Evolutionary conservation across 2,888 invertebrate species (phyloP).

Genomic region (Latrodectus elegans): DNA sequence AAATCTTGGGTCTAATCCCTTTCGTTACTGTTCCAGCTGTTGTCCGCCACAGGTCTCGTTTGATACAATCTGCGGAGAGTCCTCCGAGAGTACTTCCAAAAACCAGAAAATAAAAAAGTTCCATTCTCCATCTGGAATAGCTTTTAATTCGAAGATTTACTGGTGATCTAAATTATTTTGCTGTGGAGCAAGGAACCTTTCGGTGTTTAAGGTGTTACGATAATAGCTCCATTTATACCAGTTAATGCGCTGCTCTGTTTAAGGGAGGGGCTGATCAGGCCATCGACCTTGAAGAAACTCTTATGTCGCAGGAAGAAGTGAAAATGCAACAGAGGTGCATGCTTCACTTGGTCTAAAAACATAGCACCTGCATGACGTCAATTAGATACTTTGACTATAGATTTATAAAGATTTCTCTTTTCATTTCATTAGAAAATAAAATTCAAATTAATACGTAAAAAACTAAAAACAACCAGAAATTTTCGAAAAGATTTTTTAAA

Average conservation of each 20-base stretch:
- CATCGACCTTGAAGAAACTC: constrained; percentile 65
- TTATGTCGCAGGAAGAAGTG: constrained; percentile 39
- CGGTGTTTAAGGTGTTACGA: constrained; percentile 54
- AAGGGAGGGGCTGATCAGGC: constrained; percentile 54
- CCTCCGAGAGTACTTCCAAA: too few species aligned
- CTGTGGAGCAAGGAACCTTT: constrained; percentile 43
- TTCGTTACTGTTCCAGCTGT: too few species aligned
- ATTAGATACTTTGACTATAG: background rate
- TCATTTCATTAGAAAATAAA: too few species aligned
- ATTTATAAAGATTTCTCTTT: too few species aligned
- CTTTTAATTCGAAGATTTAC: too few species aligned
- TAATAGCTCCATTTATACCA: constrained; percentile 65
- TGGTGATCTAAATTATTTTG: constrained; percentile 32
- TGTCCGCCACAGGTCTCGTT: background rate
- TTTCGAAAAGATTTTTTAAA: too few species aligned
- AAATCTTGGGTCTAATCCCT: too few species aligned
- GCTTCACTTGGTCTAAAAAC: constrained; percentile 14
- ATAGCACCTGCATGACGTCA: background rate
- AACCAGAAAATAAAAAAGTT: too few species aligned
- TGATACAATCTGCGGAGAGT: too few species aligned
- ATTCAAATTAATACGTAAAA: too few species aligned
- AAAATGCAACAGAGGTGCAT: background rate
- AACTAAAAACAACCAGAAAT: too few species aligned
- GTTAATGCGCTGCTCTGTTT: constrained; percentile 40
- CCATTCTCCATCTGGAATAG: too few species aligned